Evolutionary conservation across 23 tunicate genomes (phyloP).

Genomic region (Corella eumyota): DNA sequence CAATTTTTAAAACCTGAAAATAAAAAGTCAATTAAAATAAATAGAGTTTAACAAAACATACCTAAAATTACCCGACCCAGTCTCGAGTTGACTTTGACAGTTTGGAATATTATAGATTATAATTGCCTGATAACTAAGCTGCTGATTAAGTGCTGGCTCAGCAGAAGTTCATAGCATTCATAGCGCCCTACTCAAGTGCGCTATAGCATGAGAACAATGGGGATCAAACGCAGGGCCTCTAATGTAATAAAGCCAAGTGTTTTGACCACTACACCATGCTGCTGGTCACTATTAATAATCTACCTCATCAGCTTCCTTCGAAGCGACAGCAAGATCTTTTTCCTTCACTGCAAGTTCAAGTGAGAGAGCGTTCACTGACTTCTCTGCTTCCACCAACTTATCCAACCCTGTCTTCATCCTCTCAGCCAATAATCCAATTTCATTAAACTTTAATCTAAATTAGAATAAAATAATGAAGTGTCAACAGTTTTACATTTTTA

Average conservation of each 20-base stretch:
- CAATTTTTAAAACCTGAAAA: constrained; percentile 54
- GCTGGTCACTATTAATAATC: too few species aligned
- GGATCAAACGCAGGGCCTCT: too few species aligned
- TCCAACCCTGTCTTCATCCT: constrained; percentile 73
- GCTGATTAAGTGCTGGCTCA: too few species aligned
- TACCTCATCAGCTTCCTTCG: constrained; percentile 68
- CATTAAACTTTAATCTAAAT: constrained; percentile 27
- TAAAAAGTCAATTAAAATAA: neutral
- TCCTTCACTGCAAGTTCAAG: constrained; percentile 52
- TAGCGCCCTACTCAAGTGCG: too few species aligned
- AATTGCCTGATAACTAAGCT: too few species aligned
- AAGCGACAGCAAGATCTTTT: constrained; percentile 74
- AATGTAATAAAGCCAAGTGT: neutral
- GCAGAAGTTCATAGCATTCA: too few species aligned
- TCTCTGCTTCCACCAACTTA: constrained; percentile 67
- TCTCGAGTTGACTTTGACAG: too few species aligned
- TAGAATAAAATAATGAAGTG: too few species aligned
- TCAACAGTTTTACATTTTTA: too few species aligned
- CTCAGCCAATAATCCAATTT: constrained; percentile 43
- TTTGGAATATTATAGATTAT: too few species aligned
- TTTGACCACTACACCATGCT: too few species aligned
- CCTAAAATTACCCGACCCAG: neutral
- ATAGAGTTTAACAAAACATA: neutral
- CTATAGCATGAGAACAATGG: too few species aligned
- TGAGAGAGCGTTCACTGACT: constrained; percentile 60